phyloP scores from a whole-genome alignment of 92 coral and sea anemone species.

The Actinostola sp. region DNA sequence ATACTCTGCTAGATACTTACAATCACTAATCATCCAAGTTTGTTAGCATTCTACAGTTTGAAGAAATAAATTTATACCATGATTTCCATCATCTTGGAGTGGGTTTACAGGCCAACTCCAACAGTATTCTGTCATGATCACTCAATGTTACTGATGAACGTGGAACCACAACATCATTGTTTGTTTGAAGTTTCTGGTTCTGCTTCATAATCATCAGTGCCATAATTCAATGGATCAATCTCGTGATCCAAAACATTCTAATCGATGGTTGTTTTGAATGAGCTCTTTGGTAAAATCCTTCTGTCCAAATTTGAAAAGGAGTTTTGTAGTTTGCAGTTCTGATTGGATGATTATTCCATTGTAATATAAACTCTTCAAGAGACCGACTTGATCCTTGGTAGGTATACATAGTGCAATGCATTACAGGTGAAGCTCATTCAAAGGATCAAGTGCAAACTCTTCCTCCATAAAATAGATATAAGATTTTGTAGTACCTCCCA shows the following conservation, averaged over 20 bases:
- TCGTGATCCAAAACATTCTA: conserved; percentile 44
- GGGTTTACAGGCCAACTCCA: conserved; percentile 55
- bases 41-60: conserved; percentile 46
- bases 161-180: conserved; percentile 59
- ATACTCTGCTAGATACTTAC: too few relatives aligned
- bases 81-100: conserved; percentile 58
- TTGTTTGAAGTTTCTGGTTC: conserved; percentile 55
- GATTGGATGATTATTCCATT: conserved; percentile 65
- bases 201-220: conserved; percentile 58
- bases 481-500: too few relatives aligned
- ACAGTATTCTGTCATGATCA: conserved; percentile 48
- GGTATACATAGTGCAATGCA: conserved; percentile 53
- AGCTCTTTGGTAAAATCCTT: conserved; percentile 44
- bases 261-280: conserved; percentile 54
- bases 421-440: conserved; percentile 60
- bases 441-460: conserved; percentile 53
- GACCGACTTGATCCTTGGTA: conserved; percentile 57
- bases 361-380: conserved; percentile 44
- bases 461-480: too few relatives aligned
- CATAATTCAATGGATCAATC: conserved; percentile 51
- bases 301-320: conserved; percentile 60
- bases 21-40: too few relatives aligned
- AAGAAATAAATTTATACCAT: conserved; percentile 61
- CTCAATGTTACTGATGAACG: conserved; percentile 59
- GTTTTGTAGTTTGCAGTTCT: conserved; percentile 52